Evolutionary conservation across 1,140 invertebrate species (phyloP).

Genomic region (Cotesia glomerata): DNA sequence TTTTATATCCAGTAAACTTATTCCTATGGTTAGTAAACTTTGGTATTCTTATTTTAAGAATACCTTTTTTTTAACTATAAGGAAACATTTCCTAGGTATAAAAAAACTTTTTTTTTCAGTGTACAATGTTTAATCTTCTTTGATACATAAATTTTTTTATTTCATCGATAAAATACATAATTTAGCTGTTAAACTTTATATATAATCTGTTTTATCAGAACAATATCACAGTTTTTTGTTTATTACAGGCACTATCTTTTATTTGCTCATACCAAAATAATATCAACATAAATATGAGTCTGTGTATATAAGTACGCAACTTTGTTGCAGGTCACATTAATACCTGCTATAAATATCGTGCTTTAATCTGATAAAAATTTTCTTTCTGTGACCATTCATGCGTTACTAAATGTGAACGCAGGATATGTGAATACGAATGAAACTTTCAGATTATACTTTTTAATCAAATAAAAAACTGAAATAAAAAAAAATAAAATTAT

Average conservation of each 20-base stretch:
- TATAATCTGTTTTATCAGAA: background rate
- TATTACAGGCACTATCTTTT: background rate
- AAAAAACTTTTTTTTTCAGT: too few relatives aligned
- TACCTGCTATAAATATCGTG: conserved; percentile 14
- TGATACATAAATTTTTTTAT: background rate
- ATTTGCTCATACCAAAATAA: too few relatives aligned
- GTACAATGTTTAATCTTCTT: background rate
- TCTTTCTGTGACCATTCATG: conserved; percentile 20
- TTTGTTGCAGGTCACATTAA: conserved; percentile 10
- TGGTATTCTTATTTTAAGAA: too few relatives aligned
- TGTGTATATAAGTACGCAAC: background rate
- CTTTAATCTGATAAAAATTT: conserved; percentile 36
- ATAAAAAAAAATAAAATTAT: background rate
- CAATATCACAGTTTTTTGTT: background rate
- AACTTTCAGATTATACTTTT: conserved; percentile 5
- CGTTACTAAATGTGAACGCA: conserved; percentile 9
- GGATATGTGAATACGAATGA: background rate
- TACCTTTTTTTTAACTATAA: too few relatives aligned
- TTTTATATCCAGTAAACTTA: too few relatives aligned
- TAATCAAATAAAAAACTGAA: background rate
- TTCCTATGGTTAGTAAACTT: too few relatives aligned
- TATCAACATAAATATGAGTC: background rate
- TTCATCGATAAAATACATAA: background rate
- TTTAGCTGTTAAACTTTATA: background rate
- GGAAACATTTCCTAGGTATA: too few relatives aligned